Evolutionary conservation across 2,888 invertebrate genomes (phyloP), one percentile per base, ranked within the genome.

Genomic region (Helobdella robusta): DNA sequence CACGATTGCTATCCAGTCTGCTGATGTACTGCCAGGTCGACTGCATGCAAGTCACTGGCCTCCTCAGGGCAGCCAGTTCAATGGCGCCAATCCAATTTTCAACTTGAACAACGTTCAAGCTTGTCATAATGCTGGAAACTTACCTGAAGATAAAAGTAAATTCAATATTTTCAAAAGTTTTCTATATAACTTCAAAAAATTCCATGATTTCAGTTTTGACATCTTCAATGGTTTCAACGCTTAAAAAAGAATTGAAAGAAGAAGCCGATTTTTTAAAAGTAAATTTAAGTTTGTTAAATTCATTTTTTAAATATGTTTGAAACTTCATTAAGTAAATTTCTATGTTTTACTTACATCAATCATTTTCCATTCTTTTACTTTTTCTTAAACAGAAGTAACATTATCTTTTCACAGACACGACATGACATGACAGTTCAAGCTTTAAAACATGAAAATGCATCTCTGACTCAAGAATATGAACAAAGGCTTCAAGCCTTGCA

Each of bases 1-100:
- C 77, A 87, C 87, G 70, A 89, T 89, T 79, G 81, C 83, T 20
- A 66, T 59, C 84, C 86, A 64, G 81, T 84, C 44, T 82, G 84
- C 59, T 83, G 85, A 69, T 85, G 87, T 69, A n/a, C 28, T 30
- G 32, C 56, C 56, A 11, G 56, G 56, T n/a, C 28, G 32, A 30
- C 28, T 56, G 32, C 20, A 25, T 25, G 32, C 32, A n/a, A 28
- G 32, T 4, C n/a, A n/a, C 8, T 56, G 56, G 56, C 56, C 56
- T n/a, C n/a, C n/a, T n/a, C n/a, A n/a, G n/a, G n/a, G n/a, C n/a
- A n/a, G n/a, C n/a, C n/a, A n/a, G n/a, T n/a, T n/a, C n/a, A n/a
- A n/a, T n/a, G n/a, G n/a, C n/a, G n/a, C n/a, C n/a, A n/a, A n/a
- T n/a, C n/a, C n/a, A n/a, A n/a, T n/a, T n/a, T n/a, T n/a, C n/a